Evolutionary conservation across 2,113 vertebrate genomes (phyloP).

Genomic region (Cinclus cinclus): DNA sequence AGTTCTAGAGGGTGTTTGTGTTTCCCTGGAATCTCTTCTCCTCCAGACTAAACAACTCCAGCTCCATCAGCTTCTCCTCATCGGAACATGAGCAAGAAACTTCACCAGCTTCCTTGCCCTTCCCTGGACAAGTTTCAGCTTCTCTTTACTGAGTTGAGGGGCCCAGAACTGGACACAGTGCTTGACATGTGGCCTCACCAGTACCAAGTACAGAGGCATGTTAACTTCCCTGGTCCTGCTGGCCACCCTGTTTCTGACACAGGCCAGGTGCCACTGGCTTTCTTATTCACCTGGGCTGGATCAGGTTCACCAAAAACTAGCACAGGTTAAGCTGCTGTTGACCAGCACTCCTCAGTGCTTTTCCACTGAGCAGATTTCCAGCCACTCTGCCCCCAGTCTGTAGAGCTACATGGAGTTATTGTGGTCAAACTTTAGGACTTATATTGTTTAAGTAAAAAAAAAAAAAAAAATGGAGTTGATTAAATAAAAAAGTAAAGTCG

Average conservation of each 20-base stretch:
- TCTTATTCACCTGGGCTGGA: not conserved
- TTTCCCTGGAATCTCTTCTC: not conserved
- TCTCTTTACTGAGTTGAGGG: not conserved
- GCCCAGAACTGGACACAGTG: not conserved
- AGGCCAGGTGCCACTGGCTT: not conserved
- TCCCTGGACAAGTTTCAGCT: not conserved
- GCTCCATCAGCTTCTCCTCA: not conserved
- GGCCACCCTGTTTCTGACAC: not conserved
- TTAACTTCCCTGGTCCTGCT: not conserved
- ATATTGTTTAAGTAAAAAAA: not conserved
- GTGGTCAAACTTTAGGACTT: not conserved
- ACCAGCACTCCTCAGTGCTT: not conserved
- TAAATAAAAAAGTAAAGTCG: not conserved
- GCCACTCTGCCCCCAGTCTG: fast-evolving
- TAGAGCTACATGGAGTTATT: not conserved
- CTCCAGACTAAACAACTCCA: not conserved
- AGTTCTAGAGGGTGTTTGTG: fast-evolving
- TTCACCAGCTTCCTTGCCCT: not conserved
- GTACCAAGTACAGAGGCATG: not conserved
- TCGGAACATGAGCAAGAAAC: not conserved
- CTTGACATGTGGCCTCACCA: too few relatives aligned
- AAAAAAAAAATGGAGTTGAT: not conserved
- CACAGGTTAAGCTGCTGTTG: too few relatives aligned
- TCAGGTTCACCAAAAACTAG: not conserved
- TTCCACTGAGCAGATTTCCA: not conserved